Evolutionary conservation across 2,888 invertebrate species (phyloP).

Genomic region (Dicycla oo): DNA sequence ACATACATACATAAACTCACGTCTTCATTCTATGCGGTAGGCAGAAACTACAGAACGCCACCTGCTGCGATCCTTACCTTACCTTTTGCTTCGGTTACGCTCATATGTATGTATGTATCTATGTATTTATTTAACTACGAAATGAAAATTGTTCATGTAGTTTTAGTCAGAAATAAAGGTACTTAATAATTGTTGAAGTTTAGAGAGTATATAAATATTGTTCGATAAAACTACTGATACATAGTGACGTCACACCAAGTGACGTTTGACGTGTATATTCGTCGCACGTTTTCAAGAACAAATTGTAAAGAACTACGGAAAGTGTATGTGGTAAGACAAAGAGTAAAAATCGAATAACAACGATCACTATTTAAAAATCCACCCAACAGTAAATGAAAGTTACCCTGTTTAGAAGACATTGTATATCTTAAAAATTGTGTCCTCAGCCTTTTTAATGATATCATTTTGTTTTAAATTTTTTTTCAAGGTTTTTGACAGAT

Average conservation of each 20-base stretch:
- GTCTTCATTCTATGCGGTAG: too few species aligned
- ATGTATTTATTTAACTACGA: constrained; percentile 67
- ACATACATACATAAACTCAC: constrained; percentile 10
- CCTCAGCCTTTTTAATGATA: constrained; percentile 90
- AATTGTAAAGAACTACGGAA: constrained; percentile 61
- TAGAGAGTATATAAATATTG: constrained; percentile 52
- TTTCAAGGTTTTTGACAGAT: constrained; percentile 76
- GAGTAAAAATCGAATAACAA: constrained; percentile 86
- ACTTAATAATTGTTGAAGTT: constrained; percentile 25
- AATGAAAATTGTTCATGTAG: constrained; percentile 60
- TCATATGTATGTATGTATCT: constrained; percentile 47
- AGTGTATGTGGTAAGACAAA: constrained; percentile 62
- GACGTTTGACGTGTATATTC: constrained; percentile 38
- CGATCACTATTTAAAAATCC: constrained; percentile 79
- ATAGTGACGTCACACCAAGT: constrained; percentile 31
- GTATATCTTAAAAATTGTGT: constrained; percentile 89
- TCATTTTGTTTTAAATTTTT: constrained; percentile 79
- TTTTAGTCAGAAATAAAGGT: constrained; percentile 38
- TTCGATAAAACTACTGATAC: constrained; percentile 57
- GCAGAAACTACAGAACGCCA: not conserved
- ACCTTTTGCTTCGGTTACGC: not conserved
- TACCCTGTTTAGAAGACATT: constrained; percentile 90
- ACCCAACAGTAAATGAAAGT: constrained; percentile 88
- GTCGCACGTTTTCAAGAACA: constrained; percentile 41
- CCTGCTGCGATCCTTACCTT: not conserved